Evolutionary conservation across 2,797 vertebrate genomes (phyloP), one percentile per base, ranked within the genome.

Genomic region (Gymnodraco acuticeps): DNA sequence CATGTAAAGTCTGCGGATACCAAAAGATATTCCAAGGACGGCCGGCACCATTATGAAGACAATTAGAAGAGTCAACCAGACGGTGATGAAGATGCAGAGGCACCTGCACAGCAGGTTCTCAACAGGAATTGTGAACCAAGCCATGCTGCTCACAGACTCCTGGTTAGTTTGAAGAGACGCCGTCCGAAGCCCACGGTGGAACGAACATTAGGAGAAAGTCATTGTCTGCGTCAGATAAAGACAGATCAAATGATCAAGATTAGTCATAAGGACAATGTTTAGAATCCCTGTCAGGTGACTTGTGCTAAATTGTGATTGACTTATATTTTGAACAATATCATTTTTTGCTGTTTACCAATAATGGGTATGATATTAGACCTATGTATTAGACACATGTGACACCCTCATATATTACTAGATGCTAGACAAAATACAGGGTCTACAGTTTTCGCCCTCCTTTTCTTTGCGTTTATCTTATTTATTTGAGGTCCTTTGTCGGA

Each of bases 41-140:
- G 96, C 96, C 0, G 96, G 97, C 42, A 96, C 96, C 1, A 97
- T 96, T 83, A 96, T 96, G 88, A 97, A 96, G 75, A 97, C 94
- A 8, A 98, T 94, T 1, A 98, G 93, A 33, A 97, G 92, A 20
- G 96, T 97, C 86, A 96, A 95, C 90, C 97, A 96, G 47, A 96
- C 94, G 0, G 96, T 96, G 75, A 98, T 81, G 83, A 95, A 96
- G 89, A 97, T 94, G 64, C 96, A 93, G 75, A 98, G 87, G 46
- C 96, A 95, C 89, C 94, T 95, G 83, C 95, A 97, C 66, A 98
- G 91, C 88, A 97, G 92, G 87, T 92, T 96, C 83, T 97, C 94
- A 83, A 95, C 95, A 45, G 96, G 95, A 59, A 88, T 81, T 1
- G 77, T 70, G 67, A 89, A 93, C 70, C 88, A 92, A 69, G 75